Conservation (phyloP, 2,888 invertebrate genomes). For the Dione juno region DNA sequence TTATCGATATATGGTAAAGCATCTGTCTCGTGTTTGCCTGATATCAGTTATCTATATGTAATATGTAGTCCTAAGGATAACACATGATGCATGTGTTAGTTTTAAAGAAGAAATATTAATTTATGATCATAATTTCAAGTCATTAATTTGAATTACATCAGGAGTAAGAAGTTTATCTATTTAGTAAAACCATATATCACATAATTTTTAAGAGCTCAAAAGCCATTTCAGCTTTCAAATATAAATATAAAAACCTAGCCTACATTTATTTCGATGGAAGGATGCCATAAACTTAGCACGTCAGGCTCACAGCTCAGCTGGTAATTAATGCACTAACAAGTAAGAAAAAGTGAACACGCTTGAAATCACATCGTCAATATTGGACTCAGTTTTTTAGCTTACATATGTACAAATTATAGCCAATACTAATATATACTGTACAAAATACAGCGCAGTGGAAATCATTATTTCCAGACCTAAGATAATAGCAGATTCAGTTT, state of each 20-base stretch:
- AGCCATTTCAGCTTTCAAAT: background rate
- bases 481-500: no score
- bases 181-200: background rate
- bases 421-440: no score
- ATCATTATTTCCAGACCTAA: no score
- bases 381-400: background rate
- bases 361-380: background rate
- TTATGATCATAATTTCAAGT: no score
- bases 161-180: background rate
- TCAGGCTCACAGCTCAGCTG: background rate
- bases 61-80: no score
- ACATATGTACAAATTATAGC: background rate
- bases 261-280: background rate
- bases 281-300: background rate
- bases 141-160: no score
- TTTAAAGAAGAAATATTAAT: no score
- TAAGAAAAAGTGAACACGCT: constrained; percentile 1
- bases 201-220: background rate
- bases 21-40: no score
- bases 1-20: background rate
- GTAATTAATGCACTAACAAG: constrained; percentile 2
- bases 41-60: no score
- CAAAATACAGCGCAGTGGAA: no score
- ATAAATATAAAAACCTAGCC: background rate
- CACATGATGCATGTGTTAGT: no score